Evolutionary conservation across 2,888 invertebrate genomes (phyloP), one percentile per base, ranked within the genome.

Genomic region (Boloria euphrosyne): DNA sequence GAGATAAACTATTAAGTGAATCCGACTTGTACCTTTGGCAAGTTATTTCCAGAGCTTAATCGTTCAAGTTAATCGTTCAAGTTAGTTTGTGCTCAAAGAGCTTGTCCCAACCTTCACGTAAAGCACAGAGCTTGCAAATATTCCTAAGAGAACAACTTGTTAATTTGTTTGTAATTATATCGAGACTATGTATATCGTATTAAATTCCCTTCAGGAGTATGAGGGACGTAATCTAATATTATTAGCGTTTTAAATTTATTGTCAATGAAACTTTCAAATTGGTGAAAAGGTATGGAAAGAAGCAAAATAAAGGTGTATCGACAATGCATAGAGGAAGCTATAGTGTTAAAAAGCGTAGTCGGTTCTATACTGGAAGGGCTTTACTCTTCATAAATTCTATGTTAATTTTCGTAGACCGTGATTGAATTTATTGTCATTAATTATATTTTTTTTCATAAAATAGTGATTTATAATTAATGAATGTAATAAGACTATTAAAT

Each of bases 1-100:
- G 52, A 53, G 31, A 16, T 16, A 14, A 59, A 59, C 49, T 59
- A 14, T 17, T 59, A 14, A 49, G 31, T 59, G 31, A 49, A 59
- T 59, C 59, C 31, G 14, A 31, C 13, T 49, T 7, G 4, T 46
- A 57, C 49, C 59, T 59, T 59, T 59, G 57, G 44, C 44, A 58
- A 58, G 51, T 18, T 51, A 51, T 51, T 51, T 51, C 14, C 22
- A 27, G 13, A 53, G 52, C 49, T 31, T 59, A 59, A 59, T 59
- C 47, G 49, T 14, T 49, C 31, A 49, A 49, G 13, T 47, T 47
- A 59, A 59, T 59, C 47, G 49, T 14, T 49, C 31, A 49, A 49
- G 13, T 47, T 47, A 59, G 49, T 59, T 59, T 59, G 49, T 31
- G 31, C 27, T 59, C 59, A 59, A 59, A 59, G 59, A 59, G 59